Conservation (phyloP, 1,140 invertebrate genomes). For the Drosophila ambigua region DNA sequence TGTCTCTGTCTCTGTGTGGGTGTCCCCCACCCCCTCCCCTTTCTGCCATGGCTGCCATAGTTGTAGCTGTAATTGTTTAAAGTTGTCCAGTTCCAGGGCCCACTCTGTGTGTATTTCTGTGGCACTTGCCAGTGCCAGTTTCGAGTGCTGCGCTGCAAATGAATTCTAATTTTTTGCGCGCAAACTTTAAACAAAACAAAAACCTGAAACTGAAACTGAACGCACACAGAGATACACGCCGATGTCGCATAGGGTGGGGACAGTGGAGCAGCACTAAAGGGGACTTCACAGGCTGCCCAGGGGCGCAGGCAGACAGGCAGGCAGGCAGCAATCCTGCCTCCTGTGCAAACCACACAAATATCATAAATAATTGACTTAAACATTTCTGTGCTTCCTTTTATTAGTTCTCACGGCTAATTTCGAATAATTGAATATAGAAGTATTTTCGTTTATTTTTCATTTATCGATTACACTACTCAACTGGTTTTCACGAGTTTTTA, state of each 20-base stretch:
- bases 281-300: too few relatives aligned
- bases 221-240: slow-evolving; percentile 22
- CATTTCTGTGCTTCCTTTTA: too few relatives aligned
- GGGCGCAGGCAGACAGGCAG: too few relatives aligned
- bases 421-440: too few relatives aligned
- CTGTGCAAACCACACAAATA: too few relatives aligned
- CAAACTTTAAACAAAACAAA: slow-evolving; percentile 55
- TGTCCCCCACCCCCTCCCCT: neutral
- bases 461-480: too few relatives aligned
- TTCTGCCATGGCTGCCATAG: slow-evolving; percentile 8
- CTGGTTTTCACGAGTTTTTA: too few relatives aligned
- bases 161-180: slow-evolving; percentile 73
- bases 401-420: too few relatives aligned
- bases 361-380: too few relatives aligned
- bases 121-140: slow-evolving; percentile 41
- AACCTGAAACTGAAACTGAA: slow-evolving; percentile 13
- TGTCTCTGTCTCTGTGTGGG: slow-evolving; percentile 21
- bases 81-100: slow-evolving; percentile 55
- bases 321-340: too few relatives aligned
- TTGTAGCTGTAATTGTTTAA: slow-evolving; percentile 33
- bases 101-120: slow-evolving; percentile 9
- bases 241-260: neutral
- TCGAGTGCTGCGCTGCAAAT: slow-evolving; percentile 64
- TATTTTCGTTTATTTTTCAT: too few relatives aligned
- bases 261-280: slow-evolving; percentile 6